Evolutionary conservation across 2,888 invertebrate genomes (phyloP).

Genomic region (Drosophila rellima): DNA sequence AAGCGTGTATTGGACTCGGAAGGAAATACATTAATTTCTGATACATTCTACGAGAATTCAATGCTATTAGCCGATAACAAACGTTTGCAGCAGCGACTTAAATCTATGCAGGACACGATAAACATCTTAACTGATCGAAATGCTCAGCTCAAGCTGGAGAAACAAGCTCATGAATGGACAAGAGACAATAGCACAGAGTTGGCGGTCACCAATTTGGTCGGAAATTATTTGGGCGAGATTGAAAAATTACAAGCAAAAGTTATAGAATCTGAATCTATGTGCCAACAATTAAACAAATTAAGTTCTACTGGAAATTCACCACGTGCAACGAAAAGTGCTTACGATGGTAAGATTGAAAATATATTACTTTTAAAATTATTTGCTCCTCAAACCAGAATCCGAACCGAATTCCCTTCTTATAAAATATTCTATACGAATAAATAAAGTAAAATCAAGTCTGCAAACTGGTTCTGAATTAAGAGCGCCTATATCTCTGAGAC

Average conservation of each 20-base stretch:
- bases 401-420: no score
- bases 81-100: conserved; percentile 94
- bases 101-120: conserved; percentile 97
- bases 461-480: no score
- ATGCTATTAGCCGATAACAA: conserved; percentile 96
- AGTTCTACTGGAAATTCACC: conserved; percentile 33
- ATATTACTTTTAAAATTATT: no score
- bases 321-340: conserved; percentile 34
- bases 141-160: conserved; percentile 92
- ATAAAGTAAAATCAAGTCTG: no score
- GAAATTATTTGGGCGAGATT: conserved; percentile 95
- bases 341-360: conserved; percentile 59
- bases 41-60: conserved; percentile 98
- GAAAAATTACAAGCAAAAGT: conserved; percentile 95
- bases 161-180: conserved; percentile 86
- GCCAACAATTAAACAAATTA: conserved; percentile 89
- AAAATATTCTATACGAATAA: no score
- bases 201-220: conserved; percentile 89
- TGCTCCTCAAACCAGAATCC: no score
- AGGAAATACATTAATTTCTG: conserved; percentile 95
- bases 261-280: conserved; percentile 93
- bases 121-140: conserved; percentile 94
- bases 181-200: conserved; percentile 85
- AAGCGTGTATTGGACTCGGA: conserved; percentile 94
- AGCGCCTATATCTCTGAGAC: no score